Base-by-base conservation (phyloP, 2,113 vertebrate species). In the Otolemur garnettii region DNA sequence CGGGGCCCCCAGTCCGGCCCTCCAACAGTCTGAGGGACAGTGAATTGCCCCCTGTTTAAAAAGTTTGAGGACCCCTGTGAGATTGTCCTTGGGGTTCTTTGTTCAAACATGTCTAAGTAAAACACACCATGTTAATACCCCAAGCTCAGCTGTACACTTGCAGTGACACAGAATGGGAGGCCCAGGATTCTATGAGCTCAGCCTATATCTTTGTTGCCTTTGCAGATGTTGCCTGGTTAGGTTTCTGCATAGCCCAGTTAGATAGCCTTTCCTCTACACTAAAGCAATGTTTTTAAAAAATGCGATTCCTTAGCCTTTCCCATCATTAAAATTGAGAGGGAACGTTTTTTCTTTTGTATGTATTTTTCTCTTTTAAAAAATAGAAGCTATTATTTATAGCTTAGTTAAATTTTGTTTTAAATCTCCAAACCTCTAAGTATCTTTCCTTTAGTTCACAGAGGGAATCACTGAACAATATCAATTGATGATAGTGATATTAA, bases 351-450 rank as follows among this genome's bases (percentile, higher is more conserved):
- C 53, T 93, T 90, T 92, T 82, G 66, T 4, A 4, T 80, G 42
- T 38, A 57, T 0, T 80, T 94, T 93, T 88, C 19, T 87, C 42
- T 90, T 84, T 85, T 53, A 79, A 6, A 60, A 93, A 59, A 21
- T 68, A n/a, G 21, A 26, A 83, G 26, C 2, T 87, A 0, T 59
- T 90, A 83, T 91, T 82, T 78, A 45, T 60, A 94, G 60, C 35
- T 88, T 97, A 38, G 50, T 87, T 94, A 85, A 69, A 69, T 91
- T n/a, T n/a, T n/a, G 53, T 74, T 93, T 95, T 87, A 60, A 92
- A 75, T 95, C 5, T 8, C 13, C 33, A 81, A 85, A 50, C 13
- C 18, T 64, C 4, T 75, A 53, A 80, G 60, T 5, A 28, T 86
- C 28, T 80, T 94, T 80, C 6, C 60, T 87, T 4, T 59, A 71